Evolutionary conservation across 2,113 vertebrate species (phyloP), one percentile per base, ranked within the genome.

Genomic region (Macaca fascicularis): DNA sequence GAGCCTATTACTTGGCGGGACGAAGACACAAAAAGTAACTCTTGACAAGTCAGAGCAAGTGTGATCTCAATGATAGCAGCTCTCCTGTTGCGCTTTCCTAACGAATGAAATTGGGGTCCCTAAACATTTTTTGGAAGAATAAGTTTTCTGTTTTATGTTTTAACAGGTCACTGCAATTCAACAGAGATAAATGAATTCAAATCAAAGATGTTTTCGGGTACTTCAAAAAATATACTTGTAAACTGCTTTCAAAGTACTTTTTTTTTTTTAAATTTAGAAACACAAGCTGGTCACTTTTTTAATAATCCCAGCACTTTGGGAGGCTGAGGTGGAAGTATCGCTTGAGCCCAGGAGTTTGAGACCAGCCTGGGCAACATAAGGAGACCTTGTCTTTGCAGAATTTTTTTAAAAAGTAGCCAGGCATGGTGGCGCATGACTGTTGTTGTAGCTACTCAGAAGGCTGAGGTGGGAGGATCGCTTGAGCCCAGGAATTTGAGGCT

Each of bases 31-130:
- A 64, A 57, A 93, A 82, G 76, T 70, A 35, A 64, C 83, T 95
- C 78, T 89, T 85, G 78, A 93, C 78, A 85, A 97, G 92, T 93
- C 67, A 55, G 78, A 97, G 50, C 61, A 75, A 35, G 74, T 27
- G 72, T 75, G 86, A 72, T 48, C 80, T 74, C 74, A 75, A 6
- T 20, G 83, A 67, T 4, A 64, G 38, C 67, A 79, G n/a, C 22
- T 82, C 48, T 87, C 61, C 52, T 61, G 59, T 74, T 89, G 23
- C 0, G 1, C 30, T 90, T 0, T 0, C 76, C 20, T 43, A 55
- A 22, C 16, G n/a, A 59, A 74, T 30, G 69, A 61, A 19, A 78
- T 35, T 5, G 0, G 2, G 22, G 84, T 22, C 70, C 30, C 52
- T 52, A 50, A 85, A 84, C 80, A 48, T 8, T 25, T 6, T 10